Evolutionary conservation across 1,140 invertebrate species (phyloP).

Genomic region (Apis dorsata): DNA sequence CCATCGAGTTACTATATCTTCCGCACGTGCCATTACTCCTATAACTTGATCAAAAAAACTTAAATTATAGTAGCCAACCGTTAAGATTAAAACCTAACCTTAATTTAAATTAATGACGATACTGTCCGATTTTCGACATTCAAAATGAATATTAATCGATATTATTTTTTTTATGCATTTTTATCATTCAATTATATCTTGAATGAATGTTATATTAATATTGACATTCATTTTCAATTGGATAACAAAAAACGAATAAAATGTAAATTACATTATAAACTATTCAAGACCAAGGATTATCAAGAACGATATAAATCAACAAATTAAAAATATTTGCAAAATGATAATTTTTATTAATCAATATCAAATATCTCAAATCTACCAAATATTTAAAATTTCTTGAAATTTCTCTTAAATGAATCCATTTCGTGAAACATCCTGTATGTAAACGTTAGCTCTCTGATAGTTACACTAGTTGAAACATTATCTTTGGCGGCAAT

Average conservation of each 20-base stretch:
- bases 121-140: too few species aligned
- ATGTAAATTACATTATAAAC: too few species aligned
- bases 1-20: conserved; percentile 42
- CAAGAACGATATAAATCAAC: too few species aligned
- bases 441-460: background rate
- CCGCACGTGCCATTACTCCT: conserved; percentile 45
- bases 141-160: background rate
- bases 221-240: too few species aligned
- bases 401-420: background rate
- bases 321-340: too few species aligned
- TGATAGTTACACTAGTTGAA: conserved; percentile 34
- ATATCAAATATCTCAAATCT: background rate
- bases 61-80: background rate
- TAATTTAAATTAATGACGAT: too few species aligned
- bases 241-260: too few species aligned
- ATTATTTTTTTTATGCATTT: background rate
- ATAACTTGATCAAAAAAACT: background rate
- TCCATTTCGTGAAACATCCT: background rate
- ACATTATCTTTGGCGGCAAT: conserved; percentile 58
- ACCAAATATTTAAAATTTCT: background rate
- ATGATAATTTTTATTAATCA: too few species aligned
- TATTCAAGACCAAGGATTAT: too few species aligned
- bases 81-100: too few species aligned
- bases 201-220: too few species aligned
- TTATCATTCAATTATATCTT: too few species aligned